Evolutionary conservation across 2,797 vertebrate genomes (phyloP).

Genomic region (Ctenopoma kingsleyae): DNA sequence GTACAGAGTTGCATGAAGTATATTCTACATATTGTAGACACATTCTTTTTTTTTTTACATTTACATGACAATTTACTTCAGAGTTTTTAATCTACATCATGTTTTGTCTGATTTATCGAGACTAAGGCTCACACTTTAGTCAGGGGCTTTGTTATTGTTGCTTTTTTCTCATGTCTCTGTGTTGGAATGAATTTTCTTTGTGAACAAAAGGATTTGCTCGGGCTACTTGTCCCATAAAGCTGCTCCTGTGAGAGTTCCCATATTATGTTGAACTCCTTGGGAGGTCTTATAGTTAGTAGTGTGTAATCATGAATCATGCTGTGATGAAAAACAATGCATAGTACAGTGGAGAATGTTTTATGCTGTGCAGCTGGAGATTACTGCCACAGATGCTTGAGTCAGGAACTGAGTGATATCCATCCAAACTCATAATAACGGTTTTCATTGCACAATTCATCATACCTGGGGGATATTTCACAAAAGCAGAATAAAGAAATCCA

Average conservation of each 20-base stretch:
- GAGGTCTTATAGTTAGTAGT: conserved; percentile 19
- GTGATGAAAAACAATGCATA: conserved; percentile 21
- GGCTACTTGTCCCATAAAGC: conserved; percentile 10
- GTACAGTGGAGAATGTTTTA: not conserved
- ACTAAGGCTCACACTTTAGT: not conserved
- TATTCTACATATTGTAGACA: not conserved
- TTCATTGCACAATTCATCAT: not conserved
- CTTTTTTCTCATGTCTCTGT: not conserved
- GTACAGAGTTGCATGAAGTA: not conserved
- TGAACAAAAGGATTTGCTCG: conserved; percentile 20
- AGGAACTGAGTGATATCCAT: not conserved
- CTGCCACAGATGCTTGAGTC: not conserved
- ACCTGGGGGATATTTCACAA: not conserved
- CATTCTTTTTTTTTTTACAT: no score
- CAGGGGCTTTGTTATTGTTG: no score
- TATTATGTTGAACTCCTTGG: conserved; percentile 9
- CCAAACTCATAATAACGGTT: not conserved
- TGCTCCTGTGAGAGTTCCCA: conserved; percentile 24
- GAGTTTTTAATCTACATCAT: no score
- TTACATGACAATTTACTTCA: no score
- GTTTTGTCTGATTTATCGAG: not conserved
- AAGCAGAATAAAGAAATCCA: no score
- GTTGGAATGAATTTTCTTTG: conserved; percentile 46
- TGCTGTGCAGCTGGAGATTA: not conserved
- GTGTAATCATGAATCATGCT: conserved; percentile 17